phyloP scores from a whole-genome alignment of 2,113 vertebrate species.

The Dendropsophus ebraccatus region DNA sequence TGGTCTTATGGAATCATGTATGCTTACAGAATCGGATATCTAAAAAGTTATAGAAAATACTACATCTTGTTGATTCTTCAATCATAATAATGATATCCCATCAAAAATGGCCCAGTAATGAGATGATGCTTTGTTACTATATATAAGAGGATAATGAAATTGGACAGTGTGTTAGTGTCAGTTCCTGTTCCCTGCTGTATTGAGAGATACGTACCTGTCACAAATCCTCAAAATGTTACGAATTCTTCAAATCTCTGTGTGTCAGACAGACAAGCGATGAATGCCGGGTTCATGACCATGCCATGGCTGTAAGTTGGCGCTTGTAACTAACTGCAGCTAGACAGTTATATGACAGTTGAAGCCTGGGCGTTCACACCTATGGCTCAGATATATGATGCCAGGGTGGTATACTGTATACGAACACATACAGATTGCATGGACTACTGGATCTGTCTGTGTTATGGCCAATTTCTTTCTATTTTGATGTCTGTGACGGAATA shows the following conservation, averaged over 20 bases:
- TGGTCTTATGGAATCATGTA: too few species aligned
- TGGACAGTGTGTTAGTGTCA: too few species aligned
- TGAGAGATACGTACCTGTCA: background rate
- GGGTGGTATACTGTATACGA: background rate
- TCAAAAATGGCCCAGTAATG: background rate
- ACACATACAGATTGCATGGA: background rate
- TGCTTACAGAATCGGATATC: too few species aligned
- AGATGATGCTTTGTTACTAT: background rate
- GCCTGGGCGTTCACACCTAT: background rate
- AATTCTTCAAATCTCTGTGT: background rate
- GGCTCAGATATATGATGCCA: background rate
- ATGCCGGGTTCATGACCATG: background rate
- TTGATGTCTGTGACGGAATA: background rate
- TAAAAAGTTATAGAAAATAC: background rate
- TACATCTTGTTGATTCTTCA: background rate
- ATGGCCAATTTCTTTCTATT: background rate
- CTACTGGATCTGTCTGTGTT: background rate
- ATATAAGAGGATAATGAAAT: background rate
- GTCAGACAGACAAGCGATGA: background rate
- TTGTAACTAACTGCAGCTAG: background rate
- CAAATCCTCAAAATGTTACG: background rate
- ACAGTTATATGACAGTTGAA: conserved; percentile 11
- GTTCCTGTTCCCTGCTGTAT: too few species aligned
- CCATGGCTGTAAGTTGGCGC: background rate
- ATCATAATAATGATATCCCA: background rate